Base-by-base conservation (phyloP, 2,113 vertebrate genomes). In the Cairina moschata region DNA sequence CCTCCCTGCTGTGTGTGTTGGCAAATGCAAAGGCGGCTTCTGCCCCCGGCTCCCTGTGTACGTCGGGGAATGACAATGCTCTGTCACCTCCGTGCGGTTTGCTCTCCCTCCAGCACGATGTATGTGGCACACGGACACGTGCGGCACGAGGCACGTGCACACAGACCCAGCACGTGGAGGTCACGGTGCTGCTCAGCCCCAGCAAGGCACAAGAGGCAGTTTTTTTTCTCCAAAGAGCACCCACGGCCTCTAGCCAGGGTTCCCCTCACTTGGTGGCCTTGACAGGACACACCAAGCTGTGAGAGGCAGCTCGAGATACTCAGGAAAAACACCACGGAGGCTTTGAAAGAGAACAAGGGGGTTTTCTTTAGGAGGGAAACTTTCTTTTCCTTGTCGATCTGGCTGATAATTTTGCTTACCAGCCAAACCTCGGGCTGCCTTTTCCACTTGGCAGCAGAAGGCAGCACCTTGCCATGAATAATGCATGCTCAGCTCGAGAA, bases 101-200 rank as follows among this genome's bases (percentile, higher is more conserved):
- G 15, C 40, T 74, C 48, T 46, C 28, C 75, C 46, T 13, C 5
- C 28, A 13, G 48, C 73, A 54, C 7, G 0, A 17, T 1, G 42
- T 4, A 1, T 4, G 0, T 1, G 16, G 55, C 40, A 25, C 0
- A 13, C 26, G 46, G 40, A 42, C 65, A 62, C 2, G 17, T 36
- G 74, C 16, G 3, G 2, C 5, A 6, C 75, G 22, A 21, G 59
- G 46, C 80, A 60, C 34, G 2, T 4, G 89, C 6, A 7, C 65
- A n/a, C 31, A 23, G 6, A 29, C 34, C 54, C 60, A 42, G 29
- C 11, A 42, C 50, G 34, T 2, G 0, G 2, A 32, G 40, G 63
- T 8, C 17, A 1, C 1, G 8, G 20, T 7, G 54, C 63, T 50
- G 21, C 44, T 60, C 75, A 46, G 31, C 46, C 40, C 80, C 3